Conservation (phyloP, 1,140 invertebrate genomes). For the Hydropsyche tenuis region DNA sequence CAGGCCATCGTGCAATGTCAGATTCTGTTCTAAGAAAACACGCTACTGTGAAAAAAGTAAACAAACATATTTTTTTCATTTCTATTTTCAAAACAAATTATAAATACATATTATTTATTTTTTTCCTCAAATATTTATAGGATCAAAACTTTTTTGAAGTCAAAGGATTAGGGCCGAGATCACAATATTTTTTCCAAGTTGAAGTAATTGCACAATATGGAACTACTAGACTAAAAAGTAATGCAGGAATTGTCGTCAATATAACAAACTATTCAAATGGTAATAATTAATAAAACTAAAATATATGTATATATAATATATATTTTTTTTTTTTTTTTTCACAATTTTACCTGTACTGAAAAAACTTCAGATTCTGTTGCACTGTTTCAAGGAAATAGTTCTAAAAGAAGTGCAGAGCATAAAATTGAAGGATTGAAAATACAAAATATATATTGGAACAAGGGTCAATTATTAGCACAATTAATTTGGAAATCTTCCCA, state of each 20-base stretch:
- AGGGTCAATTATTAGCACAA: conserved; percentile 60
- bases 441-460: conserved; percentile 62
- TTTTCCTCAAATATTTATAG: no score
- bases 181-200: conserved; percentile 75
- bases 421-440: conserved; percentile 60
- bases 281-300: conserved; percentile 40
- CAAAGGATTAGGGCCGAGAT: conserved; percentile 67
- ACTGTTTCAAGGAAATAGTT: conserved; percentile 36
- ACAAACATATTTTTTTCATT: conserved; percentile 23
- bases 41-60: conserved; percentile 66
- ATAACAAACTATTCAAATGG: conserved; percentile 64
- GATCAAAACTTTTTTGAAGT: conserved; percentile 66
- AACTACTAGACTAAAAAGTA: conserved; percentile 68
- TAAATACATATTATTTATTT: conserved; percentile 1
- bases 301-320: no score
- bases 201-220: conserved; percentile 72
- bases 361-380: conserved; percentile 32
- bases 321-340: no score
- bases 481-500: conserved; percentile 59
- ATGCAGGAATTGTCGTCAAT: conserved; percentile 70
- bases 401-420: conserved; percentile 53
- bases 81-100: conserved; percentile 14
- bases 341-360: background rate
- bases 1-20: conserved; percentile 60
- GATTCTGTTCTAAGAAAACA: conserved; percentile 69